Evolutionary conservation across 2,113 vertebrate species (phyloP), one percentile per base, ranked within the genome.

Genomic region (Prionailurus bengalensis): DNA sequence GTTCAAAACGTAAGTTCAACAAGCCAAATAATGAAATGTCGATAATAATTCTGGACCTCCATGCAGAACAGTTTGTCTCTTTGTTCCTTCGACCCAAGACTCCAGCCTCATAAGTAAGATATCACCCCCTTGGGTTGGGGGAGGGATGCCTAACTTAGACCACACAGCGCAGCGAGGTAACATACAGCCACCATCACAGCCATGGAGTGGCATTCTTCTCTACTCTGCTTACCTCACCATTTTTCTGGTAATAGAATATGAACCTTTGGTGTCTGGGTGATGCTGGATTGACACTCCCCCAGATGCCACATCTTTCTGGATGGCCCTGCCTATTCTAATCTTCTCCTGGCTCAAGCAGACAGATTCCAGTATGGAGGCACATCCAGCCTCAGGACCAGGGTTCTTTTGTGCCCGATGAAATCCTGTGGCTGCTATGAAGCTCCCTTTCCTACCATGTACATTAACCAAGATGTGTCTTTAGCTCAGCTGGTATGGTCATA

Each of bases 1-100:
- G 39, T 68, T 94, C 95, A 78, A 94, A 98, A 82, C 29, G 98
- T 98, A 97, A 98, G 98, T 97, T 66, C 84, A 81, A 71, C 86
- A 80, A 92, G 87, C 68, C 70, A 31, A 73, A 51, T 66, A 29
- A 79, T 83, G 92, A 51, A 65, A 68, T 89, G 42, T 63, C 0
- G 3, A 11, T 97, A 27, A 55, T 89, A 27, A 55, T 89, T 58
- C 45, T 65, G 76, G 79, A 68, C 70, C 82, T 89, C 61, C 51
- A 1, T 80, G 45, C 48, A 70, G 6, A 95, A 27, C 7, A 16
- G 0, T 68, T 51, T 63, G 89, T 83, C 7, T 65, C 58, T 17
- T 61, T 42, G 10, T 74, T 70, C 76, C 45, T 63, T 73, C 86
- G 83, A 23, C 42, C 36, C 71, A 76, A n/a, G 89, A 71, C 29